Percentiles rank a stretch among this genome's conserved stretches.
These are phyloP conservation scores for Carollia perspicillata DNA, from an alignment of 2,113 vertebrate species.

Conservation along the genomic window DNA sequence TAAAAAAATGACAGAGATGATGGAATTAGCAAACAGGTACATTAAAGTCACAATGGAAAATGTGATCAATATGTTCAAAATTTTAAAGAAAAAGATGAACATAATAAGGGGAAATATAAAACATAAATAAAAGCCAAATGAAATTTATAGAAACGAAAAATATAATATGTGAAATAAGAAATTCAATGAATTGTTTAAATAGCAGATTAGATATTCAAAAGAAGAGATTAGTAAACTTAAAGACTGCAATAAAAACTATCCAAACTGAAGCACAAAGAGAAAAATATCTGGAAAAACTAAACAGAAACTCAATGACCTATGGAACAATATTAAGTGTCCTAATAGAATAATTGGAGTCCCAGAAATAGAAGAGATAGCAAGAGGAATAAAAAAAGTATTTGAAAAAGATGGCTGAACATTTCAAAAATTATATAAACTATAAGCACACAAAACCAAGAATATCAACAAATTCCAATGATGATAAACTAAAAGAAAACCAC, in stretches of 20 bases:
- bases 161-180: not conserved
- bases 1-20: not conserved
- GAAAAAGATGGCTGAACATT: not conserved
- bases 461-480: not conserved
- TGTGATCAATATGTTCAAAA: not conserved
- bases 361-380: not conserved
- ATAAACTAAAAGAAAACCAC: not conserved
- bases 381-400: slow-evolving; percentile 35
- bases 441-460: slow-evolving; percentile 13
- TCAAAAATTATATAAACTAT: not conserved
- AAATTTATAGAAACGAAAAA: slow-evolving; percentile 1
- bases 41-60: not conserved
- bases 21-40: not conserved
- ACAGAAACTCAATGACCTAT: not conserved
- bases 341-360: not conserved
- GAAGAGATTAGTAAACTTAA: slow-evolving; percentile 3
- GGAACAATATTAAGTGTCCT: not conserved
- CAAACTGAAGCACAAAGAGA: not conserved
- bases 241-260: not conserved
- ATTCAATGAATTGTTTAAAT: not conserved
- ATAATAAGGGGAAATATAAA: not conserved
- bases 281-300: not conserved
- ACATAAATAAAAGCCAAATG: not conserved
- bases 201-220: not conserved
- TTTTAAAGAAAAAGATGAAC: not conserved